phyloP scores from a whole-genome alignment of 2,113 vertebrate genomes.

The Mungos mungo region DNA sequence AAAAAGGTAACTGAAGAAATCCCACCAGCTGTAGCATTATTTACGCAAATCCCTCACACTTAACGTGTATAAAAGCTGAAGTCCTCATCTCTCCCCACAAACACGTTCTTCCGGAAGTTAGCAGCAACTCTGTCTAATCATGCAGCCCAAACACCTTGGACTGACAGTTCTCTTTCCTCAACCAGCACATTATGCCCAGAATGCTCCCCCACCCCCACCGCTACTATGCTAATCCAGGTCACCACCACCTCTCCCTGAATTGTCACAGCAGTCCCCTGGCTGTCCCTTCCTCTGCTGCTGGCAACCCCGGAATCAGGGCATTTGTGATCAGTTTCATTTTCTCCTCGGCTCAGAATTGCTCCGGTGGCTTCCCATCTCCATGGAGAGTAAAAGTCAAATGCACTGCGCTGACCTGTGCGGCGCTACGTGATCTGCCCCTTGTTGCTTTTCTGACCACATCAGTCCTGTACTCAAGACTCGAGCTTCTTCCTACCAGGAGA shows the following conservation, averaged over 20 bases:
- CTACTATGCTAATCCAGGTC: not conserved
- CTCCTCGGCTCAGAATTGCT: not conserved
- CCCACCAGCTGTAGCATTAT: not conserved
- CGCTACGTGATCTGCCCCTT: not conserved
- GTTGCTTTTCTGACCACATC: not conserved
- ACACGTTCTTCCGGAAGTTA: not conserved
- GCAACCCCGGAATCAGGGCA: not conserved
- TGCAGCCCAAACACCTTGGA: not conserved
- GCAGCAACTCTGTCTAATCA: not conserved
- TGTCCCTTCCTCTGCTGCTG: not conserved
- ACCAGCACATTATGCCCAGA: not conserved
- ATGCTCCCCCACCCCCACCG: no score
- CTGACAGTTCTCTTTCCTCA: not conserved
- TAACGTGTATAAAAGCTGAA: not conserved
- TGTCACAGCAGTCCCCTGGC: not conserved
- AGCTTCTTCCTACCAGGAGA: not conserved
- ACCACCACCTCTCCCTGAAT: not conserved
- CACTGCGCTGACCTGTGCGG: not conserved
- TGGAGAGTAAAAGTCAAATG: not conserved
- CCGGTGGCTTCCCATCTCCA: not conserved
- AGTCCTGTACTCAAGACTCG: not conserved
- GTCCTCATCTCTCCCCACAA: not conserved
- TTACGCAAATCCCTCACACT: not conserved
- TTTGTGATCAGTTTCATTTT: not conserved
- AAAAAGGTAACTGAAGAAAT: slow-evolving; percentile 4